These are phyloP conservation scores for Sialis lutaria DNA, from an alignment of 2,888 invertebrate genomes.

Conservation along the genomic window DNA sequence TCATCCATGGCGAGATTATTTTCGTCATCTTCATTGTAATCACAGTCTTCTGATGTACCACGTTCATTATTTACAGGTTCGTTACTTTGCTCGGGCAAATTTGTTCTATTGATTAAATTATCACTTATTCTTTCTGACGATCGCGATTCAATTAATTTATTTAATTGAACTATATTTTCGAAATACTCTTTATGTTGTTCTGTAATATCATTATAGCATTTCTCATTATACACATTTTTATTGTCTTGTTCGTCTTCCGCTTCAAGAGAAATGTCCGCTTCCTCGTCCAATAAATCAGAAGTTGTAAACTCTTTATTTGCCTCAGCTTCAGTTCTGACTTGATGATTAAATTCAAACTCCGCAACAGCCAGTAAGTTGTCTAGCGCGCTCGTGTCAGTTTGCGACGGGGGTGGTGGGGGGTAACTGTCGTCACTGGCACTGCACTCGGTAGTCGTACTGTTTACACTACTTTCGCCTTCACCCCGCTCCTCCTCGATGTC, in stretches of 20 bases:
- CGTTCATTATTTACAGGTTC: constrained; percentile 8
- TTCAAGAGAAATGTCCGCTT: constrained; percentile 2
- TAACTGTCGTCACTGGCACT: constrained; percentile 12
- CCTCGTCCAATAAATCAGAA: constrained; percentile 1
- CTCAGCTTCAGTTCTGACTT: constrained; percentile 1
- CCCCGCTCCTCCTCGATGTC: constrained; percentile 7
- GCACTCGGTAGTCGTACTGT: constrained; percentile 17
- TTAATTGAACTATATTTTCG: constrained; percentile 6
- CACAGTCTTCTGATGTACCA: constrained; percentile 20
- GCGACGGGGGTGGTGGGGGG: constrained; percentile 22
- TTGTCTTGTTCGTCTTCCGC: constrained; percentile 11
- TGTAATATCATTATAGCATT: neutral
- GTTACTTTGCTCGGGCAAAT: constrained; percentile 21
- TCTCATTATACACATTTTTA: constrained; percentile 9
- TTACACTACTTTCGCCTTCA: constrained; percentile 16
- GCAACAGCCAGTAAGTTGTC: constrained; percentile 45
- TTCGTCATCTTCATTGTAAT: constrained; percentile 25
- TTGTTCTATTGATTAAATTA: constrained; percentile 12
- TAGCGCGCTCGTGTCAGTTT: constrained; percentile 29
- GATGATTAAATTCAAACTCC: constrained; percentile 42
- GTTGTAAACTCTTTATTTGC: neutral
- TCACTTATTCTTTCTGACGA: constrained; percentile 11
- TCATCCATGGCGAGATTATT: constrained; percentile 31
- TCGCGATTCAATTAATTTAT: constrained; percentile 14
- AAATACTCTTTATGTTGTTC: constrained; percentile 7